Conservation (phyloP, 2,888 invertebrate species). For the Sabellastarte sp. region DNA sequence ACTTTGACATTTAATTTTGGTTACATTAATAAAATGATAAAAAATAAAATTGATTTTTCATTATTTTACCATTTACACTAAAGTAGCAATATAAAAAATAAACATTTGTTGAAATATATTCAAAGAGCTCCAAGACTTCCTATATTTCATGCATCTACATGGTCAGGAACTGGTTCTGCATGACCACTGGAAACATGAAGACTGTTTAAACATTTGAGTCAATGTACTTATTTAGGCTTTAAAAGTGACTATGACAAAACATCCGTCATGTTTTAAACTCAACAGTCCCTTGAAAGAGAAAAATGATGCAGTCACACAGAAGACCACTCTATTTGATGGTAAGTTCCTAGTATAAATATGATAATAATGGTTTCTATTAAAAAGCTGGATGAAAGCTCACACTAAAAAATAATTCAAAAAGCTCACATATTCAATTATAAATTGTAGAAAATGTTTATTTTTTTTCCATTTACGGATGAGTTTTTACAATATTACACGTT, state of each 20-base stretch:
- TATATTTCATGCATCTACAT: too few relatives aligned
- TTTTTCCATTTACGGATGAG: neutral
- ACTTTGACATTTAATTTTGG: too few relatives aligned
- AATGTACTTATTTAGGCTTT: too few relatives aligned
- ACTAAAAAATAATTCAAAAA: neutral
- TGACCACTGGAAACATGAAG: too few relatives aligned
- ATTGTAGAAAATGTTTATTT: neutral
- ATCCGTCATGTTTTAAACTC: conserved; percentile 62
- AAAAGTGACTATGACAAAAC: conserved; percentile 64
- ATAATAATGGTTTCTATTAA: neutral
- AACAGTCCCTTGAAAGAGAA: conserved; percentile 58
- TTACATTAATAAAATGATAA: too few relatives aligned
- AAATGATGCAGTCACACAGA: conserved; percentile 49
- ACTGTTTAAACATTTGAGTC: too few relatives aligned
- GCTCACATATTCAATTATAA: neutral
- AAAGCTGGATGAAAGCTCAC: neutral
- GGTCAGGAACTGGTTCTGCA: too few relatives aligned
- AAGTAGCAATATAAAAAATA: too few relatives aligned
- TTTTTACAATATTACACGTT: neutral
- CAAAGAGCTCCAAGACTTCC: too few relatives aligned
- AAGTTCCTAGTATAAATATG: neutral
- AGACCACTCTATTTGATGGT: conserved; percentile 62
- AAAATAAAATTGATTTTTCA: too few relatives aligned
- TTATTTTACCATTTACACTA: too few relatives aligned
- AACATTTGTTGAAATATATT: too few relatives aligned